These are phyloP conservation scores for Chlorocebus sabaeus DNA, from an alignment of 2,113 vertebrate genomes.

Conservation along the genomic window DNA sequence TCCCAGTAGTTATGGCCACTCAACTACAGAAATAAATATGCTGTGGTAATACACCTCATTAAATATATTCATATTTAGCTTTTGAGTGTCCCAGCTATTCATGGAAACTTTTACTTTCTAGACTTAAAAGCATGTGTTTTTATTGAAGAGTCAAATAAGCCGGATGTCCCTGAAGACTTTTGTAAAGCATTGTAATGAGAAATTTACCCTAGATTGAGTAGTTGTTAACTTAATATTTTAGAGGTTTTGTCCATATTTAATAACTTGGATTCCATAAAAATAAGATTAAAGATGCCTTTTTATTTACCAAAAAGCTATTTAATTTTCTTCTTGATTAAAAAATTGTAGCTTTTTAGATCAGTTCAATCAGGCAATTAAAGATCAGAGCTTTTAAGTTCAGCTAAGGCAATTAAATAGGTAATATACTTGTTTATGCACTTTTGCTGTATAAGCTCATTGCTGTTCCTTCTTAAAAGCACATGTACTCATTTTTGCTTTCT, in stretches of 20 bases:
- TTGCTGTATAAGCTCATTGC: slow-evolving; percentile 32
- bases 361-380: slow-evolving; percentile 80
- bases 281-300: slow-evolving; percentile 78
- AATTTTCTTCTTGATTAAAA: slow-evolving; percentile 79
- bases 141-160: slow-evolving; percentile 16
- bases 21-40: not conserved
- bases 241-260: slow-evolving; percentile 73
- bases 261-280: slow-evolving; percentile 75
- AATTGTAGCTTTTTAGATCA: slow-evolving; percentile 78
- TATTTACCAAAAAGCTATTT: slow-evolving; percentile 78
- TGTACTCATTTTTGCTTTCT: slow-evolving; percentile 62
- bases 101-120: slow-evolving; percentile 36
- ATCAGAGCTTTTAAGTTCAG: slow-evolving; percentile 79
- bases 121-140: slow-evolving; percentile 55
- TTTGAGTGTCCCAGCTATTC: slow-evolving; percentile 30
- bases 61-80: not conserved
- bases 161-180: slow-evolving; percentile 46
- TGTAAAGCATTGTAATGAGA: slow-evolving; percentile 51
- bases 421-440: slow-evolving; percentile 68
- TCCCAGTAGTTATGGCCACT: not conserved
- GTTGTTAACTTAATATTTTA: slow-evolving; percentile 68
- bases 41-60: not conserved
- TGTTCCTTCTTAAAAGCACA: slow-evolving; percentile 52
- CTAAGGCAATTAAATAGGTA: slow-evolving; percentile 77
- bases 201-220: slow-evolving; percentile 50